A percentile compares a stretch with the other conserved stretches of the same genome.
Evolutionary conservation across 2,888 invertebrate genomes (phyloP).

Genomic region (Amphiduros pacificus): DNA sequence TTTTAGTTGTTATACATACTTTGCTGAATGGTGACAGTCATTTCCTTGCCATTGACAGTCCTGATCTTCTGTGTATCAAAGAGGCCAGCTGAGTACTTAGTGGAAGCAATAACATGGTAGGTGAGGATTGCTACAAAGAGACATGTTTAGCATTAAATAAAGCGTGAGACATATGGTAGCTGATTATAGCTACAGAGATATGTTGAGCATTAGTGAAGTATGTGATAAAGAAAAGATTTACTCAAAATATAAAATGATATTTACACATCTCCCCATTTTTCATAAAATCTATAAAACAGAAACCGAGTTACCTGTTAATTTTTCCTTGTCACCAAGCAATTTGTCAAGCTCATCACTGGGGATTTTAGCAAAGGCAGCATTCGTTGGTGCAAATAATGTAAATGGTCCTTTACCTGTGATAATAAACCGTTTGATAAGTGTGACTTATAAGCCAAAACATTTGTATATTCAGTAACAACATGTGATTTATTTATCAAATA

Average conservation of each 20-base stretch:
- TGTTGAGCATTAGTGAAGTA: no score
- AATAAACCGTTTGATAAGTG: background rate
- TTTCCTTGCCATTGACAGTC: conserved; percentile 43
- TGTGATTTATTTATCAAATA: no score
- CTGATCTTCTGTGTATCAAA: conserved; percentile 44
- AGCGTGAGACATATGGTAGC: no score
- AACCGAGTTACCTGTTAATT: background rate
- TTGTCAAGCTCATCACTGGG: conserved; percentile 33
- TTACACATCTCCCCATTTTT: no score
- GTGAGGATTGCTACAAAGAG: conserved; percentile 38
- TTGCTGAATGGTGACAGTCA: conserved; percentile 42
- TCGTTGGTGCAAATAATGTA: conserved; percentile 38
- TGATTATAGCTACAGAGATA: no score
- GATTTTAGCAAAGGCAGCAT: conserved; percentile 35
- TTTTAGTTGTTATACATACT: conserved; percentile 33
- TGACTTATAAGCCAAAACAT: no score
- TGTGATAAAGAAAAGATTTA: no score
- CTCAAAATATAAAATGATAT: no score
- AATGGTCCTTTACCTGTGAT: conserved; percentile 32
- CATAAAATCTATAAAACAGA: background rate
- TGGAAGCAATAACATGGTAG: conserved; percentile 54
- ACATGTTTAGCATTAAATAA: no score
- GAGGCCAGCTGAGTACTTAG: conserved; percentile 53
- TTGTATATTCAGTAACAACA: no score
- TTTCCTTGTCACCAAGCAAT: conserved; percentile 31